Base-by-base conservation (phyloP, 2,113 vertebrate genomes). In the Origma solitaria region DNA sequence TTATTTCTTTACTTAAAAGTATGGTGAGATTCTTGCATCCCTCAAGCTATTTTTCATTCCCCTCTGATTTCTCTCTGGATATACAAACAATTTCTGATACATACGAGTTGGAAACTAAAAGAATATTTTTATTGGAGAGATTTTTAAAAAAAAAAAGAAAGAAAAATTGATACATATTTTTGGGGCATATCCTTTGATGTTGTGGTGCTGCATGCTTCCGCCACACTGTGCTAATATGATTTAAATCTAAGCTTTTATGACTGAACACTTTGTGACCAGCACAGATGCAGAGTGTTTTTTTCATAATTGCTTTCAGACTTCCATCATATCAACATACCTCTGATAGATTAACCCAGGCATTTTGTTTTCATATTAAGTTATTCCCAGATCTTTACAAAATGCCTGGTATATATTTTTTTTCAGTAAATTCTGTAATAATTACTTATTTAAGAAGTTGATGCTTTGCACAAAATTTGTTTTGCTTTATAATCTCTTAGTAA, bases 1-100 rank as follows among this genome's bases (percentile, higher is more conserved):
- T 98, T 98, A 96, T 96, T 97, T 96, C 94, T 95, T 98, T 96
- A 96, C 93, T 94, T 95, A 71, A 50, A 96, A 94, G 87, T 96
- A 51, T 65, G 94, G 92, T 96, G 96, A 97, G 96, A 95, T 86
- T 84, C 92, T 93, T 94, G 89, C 95, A 94, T 83, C 90, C 93
- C 84, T 96, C 79, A 91, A 94, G 80, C 87, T 75, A 49, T 94
- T 97, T 91, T 89, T 93, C 83, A 90, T 92, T 95, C 82, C 96
- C 95, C 66, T 86, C 92, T 90, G 88, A 92, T 96, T 93, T 96
- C 82, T 94, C 51, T 89, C 71, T 97, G 95, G 91, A 60, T 94
- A 86, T 83, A 71, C 76, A 94, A 96, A 90, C 87, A 81, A 92
- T 89, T 95, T 93, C 82, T 35, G 23, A 95, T 77, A 71, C n/a